Evolutionary conservation across 2,888 invertebrate species (phyloP).

Genomic region (Eilema sororculum): DNA sequence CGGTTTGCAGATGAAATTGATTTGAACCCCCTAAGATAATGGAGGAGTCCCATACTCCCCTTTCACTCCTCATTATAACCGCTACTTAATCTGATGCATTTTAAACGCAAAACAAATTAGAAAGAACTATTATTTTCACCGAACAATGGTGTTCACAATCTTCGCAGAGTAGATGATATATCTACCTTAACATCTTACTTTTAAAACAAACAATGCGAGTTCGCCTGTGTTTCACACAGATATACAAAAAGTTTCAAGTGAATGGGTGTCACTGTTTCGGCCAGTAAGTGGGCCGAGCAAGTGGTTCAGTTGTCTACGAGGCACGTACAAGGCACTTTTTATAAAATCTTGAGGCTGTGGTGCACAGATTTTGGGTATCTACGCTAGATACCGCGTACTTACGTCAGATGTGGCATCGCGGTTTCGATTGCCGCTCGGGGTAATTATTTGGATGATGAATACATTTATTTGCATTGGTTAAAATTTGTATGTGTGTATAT

Average conservation of each 20-base stretch:
- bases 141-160: conserved; percentile 16
- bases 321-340: conserved; percentile 48
- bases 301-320: conserved; percentile 38
- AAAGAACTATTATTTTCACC: not conserved
- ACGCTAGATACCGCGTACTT: no score
- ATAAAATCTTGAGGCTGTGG: conserved; percentile 21
- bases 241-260: conserved; percentile 44
- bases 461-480: no score
- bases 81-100: not conserved
- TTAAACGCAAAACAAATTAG: not conserved
- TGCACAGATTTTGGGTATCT: conserved; percentile 6
- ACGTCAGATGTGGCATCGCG: no score
- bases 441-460: no score
- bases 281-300: conserved; percentile 47
- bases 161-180: not conserved
- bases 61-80: no score
- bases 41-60: no score
- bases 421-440: not conserved
- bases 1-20: no score
- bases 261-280: conserved; percentile 52
- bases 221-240: conserved; percentile 58
- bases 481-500: no score
- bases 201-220: conserved; percentile 20
- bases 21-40: no score
- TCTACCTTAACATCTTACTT: conserved; percentile 23